These are phyloP conservation scores for Perodicticus potto DNA, from an alignment of 2,797 vertebrate genomes.

Conservation along the genomic window DNA sequence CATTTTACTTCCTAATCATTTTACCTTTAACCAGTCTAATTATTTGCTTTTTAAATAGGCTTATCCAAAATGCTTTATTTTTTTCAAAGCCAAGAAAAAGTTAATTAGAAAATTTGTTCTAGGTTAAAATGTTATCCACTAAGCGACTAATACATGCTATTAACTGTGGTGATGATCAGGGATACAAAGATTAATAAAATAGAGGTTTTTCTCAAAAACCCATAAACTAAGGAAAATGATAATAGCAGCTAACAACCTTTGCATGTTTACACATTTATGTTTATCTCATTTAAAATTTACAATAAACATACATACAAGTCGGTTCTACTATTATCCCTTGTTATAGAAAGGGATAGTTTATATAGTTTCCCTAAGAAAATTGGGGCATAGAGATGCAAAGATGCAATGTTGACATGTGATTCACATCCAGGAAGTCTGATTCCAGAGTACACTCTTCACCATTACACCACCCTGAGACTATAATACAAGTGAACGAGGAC, in stretches of 20 bases:
- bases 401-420: background rate
- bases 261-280: background rate
- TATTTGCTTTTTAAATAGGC: background rate
- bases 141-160: background rate
- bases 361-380: too few species aligned
- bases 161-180: background rate
- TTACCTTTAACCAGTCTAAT: constrained; percentile 19
- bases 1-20: background rate
- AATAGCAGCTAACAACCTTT: background rate
- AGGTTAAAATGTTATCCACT: constrained; percentile 22
- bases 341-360: too few species aligned
- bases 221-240: background rate
- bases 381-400: background rate
- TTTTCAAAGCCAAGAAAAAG: background rate
- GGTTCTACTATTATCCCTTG: background rate
- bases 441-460: background rate
- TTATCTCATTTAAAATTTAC: background rate
- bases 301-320: background rate
- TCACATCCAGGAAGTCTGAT: background rate
- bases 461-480: background rate
- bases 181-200: constrained; percentile 11
- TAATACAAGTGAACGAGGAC: background rate
- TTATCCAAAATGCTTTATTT: background rate
- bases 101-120: background rate
- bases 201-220: background rate